phyloP scores from a whole-genome alignment of 2,113 vertebrate genomes.

The Scomber scombrus region DNA sequence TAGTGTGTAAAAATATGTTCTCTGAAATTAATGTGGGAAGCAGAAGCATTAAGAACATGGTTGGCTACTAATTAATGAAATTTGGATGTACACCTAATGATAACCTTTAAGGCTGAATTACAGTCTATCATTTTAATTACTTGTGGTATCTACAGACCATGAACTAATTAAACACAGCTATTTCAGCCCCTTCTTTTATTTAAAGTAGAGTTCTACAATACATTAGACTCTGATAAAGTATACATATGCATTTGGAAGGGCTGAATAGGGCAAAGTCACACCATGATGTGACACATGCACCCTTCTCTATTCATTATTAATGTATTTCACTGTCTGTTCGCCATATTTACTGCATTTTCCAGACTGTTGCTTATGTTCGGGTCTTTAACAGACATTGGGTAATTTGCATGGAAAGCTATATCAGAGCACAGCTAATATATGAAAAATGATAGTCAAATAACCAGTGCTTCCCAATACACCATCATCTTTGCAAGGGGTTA shows the following conservation, averaged over 20 bases:
- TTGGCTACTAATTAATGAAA: constrained; percentile 19
- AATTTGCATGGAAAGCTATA: no score
- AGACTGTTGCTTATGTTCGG: no score
- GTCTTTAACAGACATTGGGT: no score
- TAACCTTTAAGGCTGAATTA: constrained; percentile 47
- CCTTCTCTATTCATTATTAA: background rate
- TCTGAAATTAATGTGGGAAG: constrained; percentile 3
- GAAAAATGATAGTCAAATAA: no score
- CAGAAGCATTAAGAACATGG: background rate
- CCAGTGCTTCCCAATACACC: no score
- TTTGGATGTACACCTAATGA: constrained; percentile 17
- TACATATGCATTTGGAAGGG: background rate
- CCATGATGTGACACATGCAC: background rate
- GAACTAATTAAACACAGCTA: constrained; percentile 50
- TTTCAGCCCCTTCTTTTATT: constrained; percentile 22
- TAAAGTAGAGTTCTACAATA: background rate
- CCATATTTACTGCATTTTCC: no score
- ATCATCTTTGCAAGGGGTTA: no score
- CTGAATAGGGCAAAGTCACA: background rate
- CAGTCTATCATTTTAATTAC: constrained; percentile 57
- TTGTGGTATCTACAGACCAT: constrained; percentile 8
- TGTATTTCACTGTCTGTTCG: background rate
- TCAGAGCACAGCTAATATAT: no score
- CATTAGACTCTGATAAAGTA: constrained; percentile 11
- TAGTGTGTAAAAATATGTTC: background rate